Evolutionary conservation across 2,888 invertebrate genomes (phyloP), one percentile per base, ranked within the genome.

Genomic region (Chaetogeoica ovagalla): DNA sequence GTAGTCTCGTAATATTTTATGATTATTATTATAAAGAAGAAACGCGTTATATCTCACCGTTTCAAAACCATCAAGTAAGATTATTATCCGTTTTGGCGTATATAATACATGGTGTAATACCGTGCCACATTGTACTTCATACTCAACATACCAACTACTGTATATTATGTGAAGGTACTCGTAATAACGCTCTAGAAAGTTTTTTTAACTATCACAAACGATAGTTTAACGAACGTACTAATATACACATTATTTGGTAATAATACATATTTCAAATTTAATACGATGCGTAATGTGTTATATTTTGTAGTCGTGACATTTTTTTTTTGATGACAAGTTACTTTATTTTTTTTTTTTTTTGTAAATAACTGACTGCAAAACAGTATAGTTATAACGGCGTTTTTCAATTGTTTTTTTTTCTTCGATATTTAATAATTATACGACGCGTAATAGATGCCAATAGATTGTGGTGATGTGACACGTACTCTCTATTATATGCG

Each of bases 1-100:
- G 48, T 60, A 77, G 48, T 15, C 60, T 6, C 48, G 68, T 60
- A 60, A 13, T 59, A 19, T 66, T 68, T 75, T 68, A 68, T 30
- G 37, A 23, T 69, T 66, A 59, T 59, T 23, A 60, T 60, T 68
- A 60, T 13, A 30, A 48, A 62, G 30, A 30, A n/a, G 15, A 63
- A 73, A 63, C 17, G 8, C 68, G 17, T 52, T 30, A 65, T 74
- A 55, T 55, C 37, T 63, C 63, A n/a, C 2, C 15, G 9, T 55
- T 6, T 74, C 37, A 65, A 74, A 63, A 8, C 73, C 37, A 37
- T 52, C 73, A 15, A 55, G 15, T 1, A 9, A 39, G 11, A 65
- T 43, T 19, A 65, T 43, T 19, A 65, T 39, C 19, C 48, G 13
- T 2, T 66, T 21, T n/a, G 21, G 17, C 13, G 11, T 43, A 13